Conservation (phyloP, 2,888 invertebrate genomes). For the Caenorhabditis virilis region DNA sequence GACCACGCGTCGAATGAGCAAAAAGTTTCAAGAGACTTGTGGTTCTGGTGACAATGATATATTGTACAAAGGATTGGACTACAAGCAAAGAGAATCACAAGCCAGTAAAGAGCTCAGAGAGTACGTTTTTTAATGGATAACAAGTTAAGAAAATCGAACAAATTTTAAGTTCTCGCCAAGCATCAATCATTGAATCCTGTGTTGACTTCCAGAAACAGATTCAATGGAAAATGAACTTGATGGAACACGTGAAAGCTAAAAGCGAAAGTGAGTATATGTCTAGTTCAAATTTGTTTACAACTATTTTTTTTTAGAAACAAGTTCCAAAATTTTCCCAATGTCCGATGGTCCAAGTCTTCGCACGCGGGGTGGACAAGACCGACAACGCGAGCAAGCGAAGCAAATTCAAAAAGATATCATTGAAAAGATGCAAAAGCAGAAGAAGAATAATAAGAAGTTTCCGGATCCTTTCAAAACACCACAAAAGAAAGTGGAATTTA, state of each 20-base stretch:
- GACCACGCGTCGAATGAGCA: slow-evolving; percentile 52
- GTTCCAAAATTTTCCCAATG: slow-evolving; percentile 21
- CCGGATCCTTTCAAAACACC: slow-evolving; percentile 34
- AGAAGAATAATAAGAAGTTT: slow-evolving; percentile 1
- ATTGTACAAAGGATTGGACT: slow-evolving; percentile 51
- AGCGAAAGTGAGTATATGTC: slow-evolving; percentile 7
- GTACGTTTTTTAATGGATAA: slow-evolving; percentile 13
- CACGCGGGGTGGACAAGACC: slow-evolving; percentile 27
- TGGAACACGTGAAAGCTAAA: slow-evolving; percentile 43
- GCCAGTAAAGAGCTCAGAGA: slow-evolving; percentile 39
- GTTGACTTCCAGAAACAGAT: slow-evolving; percentile 61
- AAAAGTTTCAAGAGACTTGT: slow-evolving; percentile 38
- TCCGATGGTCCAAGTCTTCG: slow-evolving; percentile 27
- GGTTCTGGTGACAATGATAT: slow-evolving; percentile 52
- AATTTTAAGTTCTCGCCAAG: slow-evolving; percentile 50
- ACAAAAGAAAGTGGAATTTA: slow-evolving; percentile 34
- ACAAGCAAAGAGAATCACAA: slow-evolving; percentile 18
- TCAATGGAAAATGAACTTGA: slow-evolving; percentile 54
- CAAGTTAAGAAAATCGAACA: not conserved
- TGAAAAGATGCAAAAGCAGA: slow-evolving; percentile 2
- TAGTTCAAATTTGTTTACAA: not conserved
- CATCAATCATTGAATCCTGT: slow-evolving; percentile 52
- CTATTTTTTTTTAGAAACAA: slow-evolving; percentile 1
- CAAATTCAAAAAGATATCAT: slow-evolving; percentile 13
- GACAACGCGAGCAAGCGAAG: slow-evolving; percentile 17